phyloP scores from a whole-genome alignment of 2,797 vertebrate genomes.

The Gobio occitaniae region DNA sequence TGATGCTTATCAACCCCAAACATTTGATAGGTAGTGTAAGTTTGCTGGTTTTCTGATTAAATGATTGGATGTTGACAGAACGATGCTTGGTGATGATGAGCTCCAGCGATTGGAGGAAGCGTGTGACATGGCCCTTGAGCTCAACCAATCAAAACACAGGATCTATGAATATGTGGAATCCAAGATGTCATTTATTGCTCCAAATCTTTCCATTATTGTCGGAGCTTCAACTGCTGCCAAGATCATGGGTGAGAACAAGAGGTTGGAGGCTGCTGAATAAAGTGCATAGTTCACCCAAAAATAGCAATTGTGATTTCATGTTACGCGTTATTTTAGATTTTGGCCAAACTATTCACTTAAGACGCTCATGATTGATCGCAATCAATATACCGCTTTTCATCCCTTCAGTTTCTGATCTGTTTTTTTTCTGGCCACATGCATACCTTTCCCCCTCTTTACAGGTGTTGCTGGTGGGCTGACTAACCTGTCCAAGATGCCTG shows the following conservation, averaged over 20 bases:
- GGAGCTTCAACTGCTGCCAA: slow-evolving; percentile 89
- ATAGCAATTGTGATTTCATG: neutral
- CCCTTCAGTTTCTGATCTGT: neutral
- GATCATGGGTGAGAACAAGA: slow-evolving; percentile 85
- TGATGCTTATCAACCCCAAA: neutral
- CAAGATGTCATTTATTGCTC: slow-evolving; percentile 90
- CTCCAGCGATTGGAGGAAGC: slow-evolving; percentile 86
- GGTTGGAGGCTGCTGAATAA: neutral
- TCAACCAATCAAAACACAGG: slow-evolving; percentile 88
- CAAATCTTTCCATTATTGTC: slow-evolving; percentile 89
- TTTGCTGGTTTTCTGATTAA: neutral
- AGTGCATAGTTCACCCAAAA: neutral
- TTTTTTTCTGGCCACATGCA: neutral
- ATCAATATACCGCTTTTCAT: neutral
- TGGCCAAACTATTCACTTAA: neutral
- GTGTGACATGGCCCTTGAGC: slow-evolving; percentile 88
- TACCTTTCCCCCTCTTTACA: slow-evolving; percentile 56
- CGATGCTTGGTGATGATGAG: slow-evolving; percentile 84
- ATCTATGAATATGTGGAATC: slow-evolving; percentile 91
- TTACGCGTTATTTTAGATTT: neutral
- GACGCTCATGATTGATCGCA: neutral
- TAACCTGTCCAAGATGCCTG: slow-evolving; percentile 90
- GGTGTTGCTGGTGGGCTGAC: slow-evolving; percentile 87
- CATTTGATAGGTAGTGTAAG: neutral
- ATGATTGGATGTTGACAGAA: slow-evolving; percentile 67